Percentiles rank a stretch among this genome's conserved stretches.
Conservation (phyloP, 2,888 invertebrate species). For the Nymphalis urticae region DNA sequence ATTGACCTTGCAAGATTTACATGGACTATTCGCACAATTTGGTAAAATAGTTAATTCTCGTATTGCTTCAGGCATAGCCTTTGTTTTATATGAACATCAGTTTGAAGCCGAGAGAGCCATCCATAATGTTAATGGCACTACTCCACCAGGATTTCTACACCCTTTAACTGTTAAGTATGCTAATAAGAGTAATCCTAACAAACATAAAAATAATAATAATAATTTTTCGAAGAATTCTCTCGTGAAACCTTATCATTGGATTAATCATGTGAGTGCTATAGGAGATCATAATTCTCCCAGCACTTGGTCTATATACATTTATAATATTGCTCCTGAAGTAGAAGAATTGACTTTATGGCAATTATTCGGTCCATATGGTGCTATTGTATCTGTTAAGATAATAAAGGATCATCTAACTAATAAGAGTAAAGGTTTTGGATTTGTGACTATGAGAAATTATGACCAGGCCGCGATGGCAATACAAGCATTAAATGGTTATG, state of each 20-base stretch:
- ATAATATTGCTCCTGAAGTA: constrained; percentile 78
- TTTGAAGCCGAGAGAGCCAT: constrained; percentile 79
- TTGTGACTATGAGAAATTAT: constrained; percentile 80
- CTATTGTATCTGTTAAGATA: constrained; percentile 81
- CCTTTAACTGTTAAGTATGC: constrained; percentile 82
- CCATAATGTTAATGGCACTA: constrained; percentile 73
- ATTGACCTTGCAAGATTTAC: constrained; percentile 81
- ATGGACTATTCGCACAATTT: constrained; percentile 80
- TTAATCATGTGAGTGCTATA: constrained; percentile 75
- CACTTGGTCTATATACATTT: constrained; percentile 81
- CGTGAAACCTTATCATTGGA: constrained; percentile 78
- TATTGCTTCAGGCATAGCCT: constrained; percentile 80
- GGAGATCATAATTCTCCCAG: constrained; percentile 76
- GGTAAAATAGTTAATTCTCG: constrained; percentile 82
- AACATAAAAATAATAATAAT: constrained; percentile 77
- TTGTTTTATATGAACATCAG: constrained; percentile 78
- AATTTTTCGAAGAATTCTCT: constrained; percentile 73
- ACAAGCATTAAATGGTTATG: constrained; percentile 77
- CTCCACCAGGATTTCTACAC: constrained; percentile 78
- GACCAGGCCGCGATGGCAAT: constrained; percentile 81
- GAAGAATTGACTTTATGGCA: constrained; percentile 80
- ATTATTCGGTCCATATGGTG: constrained; percentile 80
- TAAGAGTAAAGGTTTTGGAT: constrained; percentile 80
- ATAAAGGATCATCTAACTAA: constrained; percentile 80
- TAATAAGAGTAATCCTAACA: constrained; percentile 80